Base-by-base conservation (phyloP, 2,797 vertebrate genomes). In the Lepilemur ruficaudatus region DNA sequence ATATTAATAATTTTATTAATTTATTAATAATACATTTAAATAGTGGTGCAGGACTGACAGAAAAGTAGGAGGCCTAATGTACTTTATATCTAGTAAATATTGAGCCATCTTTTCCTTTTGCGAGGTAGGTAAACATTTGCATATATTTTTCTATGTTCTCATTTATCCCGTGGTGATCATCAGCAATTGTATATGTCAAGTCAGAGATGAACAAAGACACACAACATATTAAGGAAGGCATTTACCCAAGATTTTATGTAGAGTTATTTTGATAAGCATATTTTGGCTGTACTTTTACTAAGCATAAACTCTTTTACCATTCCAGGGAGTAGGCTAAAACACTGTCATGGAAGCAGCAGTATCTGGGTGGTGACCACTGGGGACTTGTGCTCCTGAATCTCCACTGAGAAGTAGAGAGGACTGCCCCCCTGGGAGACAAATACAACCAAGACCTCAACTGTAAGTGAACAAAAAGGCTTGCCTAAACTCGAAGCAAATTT, bases 281-380 rank as follows among this genome's bases (percentile, higher is more conserved):
- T 55, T 59, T 48, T 89, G 28, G 15, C 20, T 55, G 22, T 25
- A 86, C 57, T 43, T 93, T 87, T 72, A 76, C 32, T 35, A 41
- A 65, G 7, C 63, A 7, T 63, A 41, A 67, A 61, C 41, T n/a
- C 43, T 43, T 59, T 23, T n/a, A 11, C 48, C 61, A 15, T 46
- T 75, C 6, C 12, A 32, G 18, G 13, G 13, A 57, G 32, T 28
- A 55, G 2, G n/a, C 23, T 52, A 11, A 20, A 57, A 4, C 63
- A 52, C 18, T 7, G 7, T 43, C 32, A 41, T 0, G 1, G 73
- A 32, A 70, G 2, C 6, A 20, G 14, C 18, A 70, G 2, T 28
- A 17, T 61, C 52, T 57, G 46, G 69, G 9, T 17, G 61, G 7
- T 55, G 18, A 63, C 32, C 8, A 4, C 3, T 46, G 22, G 4